These are phyloP conservation scores for Helobdella robusta DNA, from an alignment of 2,888 invertebrate species.

Conservation along the genomic window DNA sequence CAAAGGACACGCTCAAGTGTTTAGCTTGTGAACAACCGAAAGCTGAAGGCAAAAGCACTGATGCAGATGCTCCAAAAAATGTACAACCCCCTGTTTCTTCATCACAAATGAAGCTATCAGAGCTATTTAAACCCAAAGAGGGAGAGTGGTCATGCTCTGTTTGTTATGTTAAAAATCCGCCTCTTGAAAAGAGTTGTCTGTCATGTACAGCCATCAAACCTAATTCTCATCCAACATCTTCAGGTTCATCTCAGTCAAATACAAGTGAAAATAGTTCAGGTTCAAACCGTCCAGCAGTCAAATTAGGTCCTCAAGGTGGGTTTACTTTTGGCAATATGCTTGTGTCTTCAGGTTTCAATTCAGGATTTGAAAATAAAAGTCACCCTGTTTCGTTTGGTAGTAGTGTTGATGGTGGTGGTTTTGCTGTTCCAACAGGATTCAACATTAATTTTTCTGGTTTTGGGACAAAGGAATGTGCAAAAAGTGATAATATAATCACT, in stretches of 20 bases:
- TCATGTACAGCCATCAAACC: slow-evolving; percentile 44
- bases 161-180: slow-evolving; percentile 58
- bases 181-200: slow-evolving; percentile 38
- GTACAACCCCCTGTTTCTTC: background rate
- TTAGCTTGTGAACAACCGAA: slow-evolving; percentile 42
- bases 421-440: no score
- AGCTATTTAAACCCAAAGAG: slow-evolving; percentile 53
- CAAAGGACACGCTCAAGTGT: slow-evolving; percentile 40
- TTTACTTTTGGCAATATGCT: slow-evolving; percentile 29
- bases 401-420: no score
- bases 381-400: no score
- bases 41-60: slow-evolving; percentile 38
- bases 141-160: slow-evolving; percentile 61
- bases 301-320: slow-evolving; percentile 23
- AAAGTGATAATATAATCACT: background rate
- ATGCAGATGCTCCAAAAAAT: background rate
- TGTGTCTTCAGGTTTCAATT: no score
- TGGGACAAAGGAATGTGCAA: no score
- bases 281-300: slow-evolving; percentile 12
- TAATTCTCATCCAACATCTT: slow-evolving; percentile 34
- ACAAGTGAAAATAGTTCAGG: no score
- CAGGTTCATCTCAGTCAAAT: background rate
- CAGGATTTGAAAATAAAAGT: no score
- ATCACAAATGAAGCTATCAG: slow-evolving; percentile 35
- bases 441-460: no score